A percentile compares a stretch with the other conserved stretches of the same genome.
phyloP scores from a whole-genome alignment of 2,113 vertebrate species.

The Aphyosemion australe region DNA sequence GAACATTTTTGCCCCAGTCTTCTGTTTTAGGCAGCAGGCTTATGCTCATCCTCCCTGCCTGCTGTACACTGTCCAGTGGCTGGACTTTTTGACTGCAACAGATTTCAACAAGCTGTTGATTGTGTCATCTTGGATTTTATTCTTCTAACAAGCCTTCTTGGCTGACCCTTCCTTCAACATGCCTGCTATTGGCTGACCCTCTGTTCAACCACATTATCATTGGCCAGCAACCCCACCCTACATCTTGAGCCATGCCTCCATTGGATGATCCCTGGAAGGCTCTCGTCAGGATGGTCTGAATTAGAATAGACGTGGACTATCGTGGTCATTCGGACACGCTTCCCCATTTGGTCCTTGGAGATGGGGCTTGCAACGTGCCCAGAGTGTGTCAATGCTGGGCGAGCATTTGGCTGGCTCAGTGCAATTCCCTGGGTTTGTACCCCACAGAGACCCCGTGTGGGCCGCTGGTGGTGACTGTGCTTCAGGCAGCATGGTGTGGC shows the following conservation, averaged over 20 bases:
- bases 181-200: conserved; percentile 70
- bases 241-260: conserved; percentile 58
- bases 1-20: conserved; percentile 4
- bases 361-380: conserved; percentile 25
- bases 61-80: conserved; percentile 56
- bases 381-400: conserved; percentile 39
- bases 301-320: conserved; percentile 55
- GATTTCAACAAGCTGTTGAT: conserved; percentile 80
- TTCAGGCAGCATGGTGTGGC: conserved; percentile 69
- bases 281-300: conserved; percentile 59
- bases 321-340: conserved; percentile 37
- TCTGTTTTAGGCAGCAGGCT: conserved; percentile 7
- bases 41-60: conserved; percentile 26
- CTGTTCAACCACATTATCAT: conserved; percentile 45
- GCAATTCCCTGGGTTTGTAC: conserved; percentile 58
- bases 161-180: conserved; percentile 61
- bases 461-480: conserved; percentile 65
- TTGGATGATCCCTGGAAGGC: conserved; percentile 70
- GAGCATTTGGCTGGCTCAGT: conserved; percentile 50
- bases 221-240: conserved; percentile 50
- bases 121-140: conserved; percentile 65
- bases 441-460: conserved; percentile 64
- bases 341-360: conserved; percentile 48
- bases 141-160: conserved; percentile 56
- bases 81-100: conserved; percentile 70